These are phyloP conservation scores for Lobophora halterata DNA, from an alignment of 2,888 invertebrate genomes.

Conservation along the genomic window DNA sequence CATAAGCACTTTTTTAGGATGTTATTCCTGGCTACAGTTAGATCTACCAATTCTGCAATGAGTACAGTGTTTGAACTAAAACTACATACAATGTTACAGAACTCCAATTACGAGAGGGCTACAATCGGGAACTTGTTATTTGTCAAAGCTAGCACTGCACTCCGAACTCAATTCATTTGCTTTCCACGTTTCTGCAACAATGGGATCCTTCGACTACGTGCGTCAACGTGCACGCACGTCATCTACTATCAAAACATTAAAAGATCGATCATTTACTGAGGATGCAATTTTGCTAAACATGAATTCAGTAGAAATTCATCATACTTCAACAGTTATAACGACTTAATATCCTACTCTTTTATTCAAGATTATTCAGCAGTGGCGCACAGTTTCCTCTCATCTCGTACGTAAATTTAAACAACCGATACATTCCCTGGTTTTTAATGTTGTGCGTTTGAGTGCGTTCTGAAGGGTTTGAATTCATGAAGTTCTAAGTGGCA, in stretches of 20 bases:
- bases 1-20: too few species aligned
- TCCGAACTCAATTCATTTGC: neutral
- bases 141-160: constrained; percentile 5
- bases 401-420: too few species aligned
- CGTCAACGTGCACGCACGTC: constrained; percentile 5
- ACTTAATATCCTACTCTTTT: too few species aligned
- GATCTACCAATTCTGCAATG: too few species aligned
- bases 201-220: constrained; percentile 3
- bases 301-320: neutral
- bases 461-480: too few species aligned
- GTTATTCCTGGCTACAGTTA: constrained; percentile 1
- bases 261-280: constrained; percentile 3
- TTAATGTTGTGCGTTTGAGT: too few species aligned
- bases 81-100: constrained; percentile 17
- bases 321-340: too few species aligned
- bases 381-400: too few species aligned
- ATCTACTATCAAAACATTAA: constrained; percentile 11
- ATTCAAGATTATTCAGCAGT: too few species aligned
- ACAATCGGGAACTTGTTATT: constrained; percentile 13
- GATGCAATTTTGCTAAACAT: neutral
- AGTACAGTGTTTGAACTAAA: constrained; percentile 9
- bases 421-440: too few species aligned
- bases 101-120: constrained; percentile 14
- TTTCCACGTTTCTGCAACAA: constrained; percentile 3
- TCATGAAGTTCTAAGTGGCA: too few species aligned